A percentile compares a stretch with the other conserved stretches of the same genome.
These are phyloP conservation scores for Austrofundulus limnaeus DNA, from an alignment of 2,113 vertebrate species.

Conservation along the genomic window DNA sequence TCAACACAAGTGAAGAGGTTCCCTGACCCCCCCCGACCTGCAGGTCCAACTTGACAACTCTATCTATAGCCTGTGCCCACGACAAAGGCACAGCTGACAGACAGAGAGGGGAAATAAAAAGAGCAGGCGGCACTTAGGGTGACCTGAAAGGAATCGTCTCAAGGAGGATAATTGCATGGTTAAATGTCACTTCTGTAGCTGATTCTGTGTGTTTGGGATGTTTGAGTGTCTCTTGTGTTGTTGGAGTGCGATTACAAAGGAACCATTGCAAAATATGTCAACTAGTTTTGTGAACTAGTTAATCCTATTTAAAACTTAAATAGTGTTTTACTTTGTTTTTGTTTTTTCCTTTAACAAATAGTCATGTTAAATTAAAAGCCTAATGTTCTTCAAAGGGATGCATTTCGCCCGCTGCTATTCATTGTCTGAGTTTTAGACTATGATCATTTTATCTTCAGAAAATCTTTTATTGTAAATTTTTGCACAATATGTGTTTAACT, in stretches of 20 bases:
- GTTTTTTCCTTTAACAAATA: too few relatives aligned
- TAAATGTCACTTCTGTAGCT: slow-evolving; percentile 37
- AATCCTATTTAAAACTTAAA: neutral
- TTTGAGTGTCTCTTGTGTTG: slow-evolving; percentile 4
- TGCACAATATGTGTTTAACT: too few relatives aligned
- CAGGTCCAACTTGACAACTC: slow-evolving; percentile 75
- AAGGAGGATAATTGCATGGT: slow-evolving; percentile 33
- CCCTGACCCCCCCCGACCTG: slow-evolving; percentile 67
- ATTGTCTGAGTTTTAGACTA: too few relatives aligned
- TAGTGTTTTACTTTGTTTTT: too few relatives aligned
- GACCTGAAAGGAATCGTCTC: slow-evolving; percentile 45
- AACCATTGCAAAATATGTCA: neutral
- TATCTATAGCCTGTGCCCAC: slow-evolving; percentile 68
- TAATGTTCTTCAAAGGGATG: too few relatives aligned
- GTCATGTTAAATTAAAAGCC: too few relatives aligned
- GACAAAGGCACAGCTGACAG: slow-evolving; percentile 60
- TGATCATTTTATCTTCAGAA: too few relatives aligned
- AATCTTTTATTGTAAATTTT: too few relatives aligned
- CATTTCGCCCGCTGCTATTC: too few relatives aligned
- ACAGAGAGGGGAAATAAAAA: slow-evolving; percentile 54
- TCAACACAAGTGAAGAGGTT: slow-evolving; percentile 79
- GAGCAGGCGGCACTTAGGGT: slow-evolving; percentile 38
- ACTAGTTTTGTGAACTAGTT: neutral
- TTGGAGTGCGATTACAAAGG: neutral
- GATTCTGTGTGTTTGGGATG: slow-evolving; percentile 11